phyloP scores from a whole-genome alignment of 2,113 vertebrate species.

The Lamprologus ornatipinnis region DNA sequence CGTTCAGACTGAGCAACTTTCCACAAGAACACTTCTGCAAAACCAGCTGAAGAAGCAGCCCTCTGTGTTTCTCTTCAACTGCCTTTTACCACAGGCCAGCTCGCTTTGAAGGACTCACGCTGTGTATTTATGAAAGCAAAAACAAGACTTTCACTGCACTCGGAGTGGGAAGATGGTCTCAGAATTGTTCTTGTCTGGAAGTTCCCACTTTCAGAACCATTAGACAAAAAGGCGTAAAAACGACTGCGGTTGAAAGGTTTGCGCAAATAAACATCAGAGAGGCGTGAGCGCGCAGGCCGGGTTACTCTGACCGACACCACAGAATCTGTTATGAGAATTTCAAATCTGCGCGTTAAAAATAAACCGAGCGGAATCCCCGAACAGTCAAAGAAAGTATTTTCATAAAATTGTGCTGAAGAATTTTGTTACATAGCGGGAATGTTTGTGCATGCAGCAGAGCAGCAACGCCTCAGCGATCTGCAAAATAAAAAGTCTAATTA shows the following conservation, averaged over 20 bases:
- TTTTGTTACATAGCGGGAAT: background rate
- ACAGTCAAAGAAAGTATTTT: background rate
- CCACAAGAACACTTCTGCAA: background rate
- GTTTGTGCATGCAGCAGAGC: background rate
- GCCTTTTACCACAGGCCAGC: background rate
- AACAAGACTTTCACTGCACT: background rate
- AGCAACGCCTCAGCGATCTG: background rate
- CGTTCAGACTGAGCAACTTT: background rate
- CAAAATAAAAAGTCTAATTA: background rate
- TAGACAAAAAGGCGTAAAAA: accelerated
- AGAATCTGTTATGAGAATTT: background rate
- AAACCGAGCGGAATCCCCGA: background rate
- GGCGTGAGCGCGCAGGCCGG: accelerated
- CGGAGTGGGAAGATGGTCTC: background rate
- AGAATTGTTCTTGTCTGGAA: background rate
- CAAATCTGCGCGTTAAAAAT: background rate
- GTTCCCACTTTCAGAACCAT: background rate
- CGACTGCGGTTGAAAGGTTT: background rate
- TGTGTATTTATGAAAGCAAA: background rate
- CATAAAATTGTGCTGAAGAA: no score
- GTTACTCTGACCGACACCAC: background rate
- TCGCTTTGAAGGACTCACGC: background rate
- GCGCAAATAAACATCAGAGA: background rate
- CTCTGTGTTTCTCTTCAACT: accelerated
- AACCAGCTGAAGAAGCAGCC: background rate